phyloP scores from a whole-genome alignment of 2,888 invertebrate species.

The Cabera pusaria region DNA sequence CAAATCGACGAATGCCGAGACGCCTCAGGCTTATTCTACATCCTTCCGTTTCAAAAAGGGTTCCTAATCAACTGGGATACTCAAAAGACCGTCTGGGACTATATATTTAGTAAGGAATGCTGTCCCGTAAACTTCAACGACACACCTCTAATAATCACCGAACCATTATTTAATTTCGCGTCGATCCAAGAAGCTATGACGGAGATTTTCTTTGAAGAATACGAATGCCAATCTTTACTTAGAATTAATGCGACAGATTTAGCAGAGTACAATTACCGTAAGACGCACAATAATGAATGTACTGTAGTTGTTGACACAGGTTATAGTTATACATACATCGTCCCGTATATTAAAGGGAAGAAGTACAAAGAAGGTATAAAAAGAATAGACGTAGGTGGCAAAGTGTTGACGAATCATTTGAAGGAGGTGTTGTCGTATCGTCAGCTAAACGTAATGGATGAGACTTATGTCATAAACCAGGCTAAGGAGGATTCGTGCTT shows the following conservation, averaged over 20 bases:
- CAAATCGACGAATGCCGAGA: constrained; percentile 99
- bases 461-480: constrained; percentile 99
- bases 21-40: constrained; percentile 96
- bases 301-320: constrained; percentile 96
- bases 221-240: constrained; percentile 92
- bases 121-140: constrained; percentile 90
- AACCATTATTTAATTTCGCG: constrained; percentile 96
- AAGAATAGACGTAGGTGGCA: constrained; percentile 97
- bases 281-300: constrained; percentile 83
- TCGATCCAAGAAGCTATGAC: constrained; percentile 96
- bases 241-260: constrained; percentile 92
- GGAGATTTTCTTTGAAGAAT: constrained; percentile 99
- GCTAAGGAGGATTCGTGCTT: constrained; percentile 98
- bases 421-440: constrained; percentile 98
- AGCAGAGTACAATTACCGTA: constrained; percentile 87
- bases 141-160: constrained; percentile 93
- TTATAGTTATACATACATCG: constrained; percentile 97
- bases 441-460: constrained; percentile 99
- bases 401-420: constrained; percentile 97
- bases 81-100: constrained; percentile 98
- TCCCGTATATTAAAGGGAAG: constrained; percentile 93
- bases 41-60: constrained; percentile 97
- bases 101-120: constrained; percentile 94
- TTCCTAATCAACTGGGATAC: constrained; percentile 98
- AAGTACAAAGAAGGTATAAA: constrained; percentile 86